Base-by-base conservation (phyloP, 1,140 invertebrate genomes). In the Trichomalopsis sarcophagae region DNA sequence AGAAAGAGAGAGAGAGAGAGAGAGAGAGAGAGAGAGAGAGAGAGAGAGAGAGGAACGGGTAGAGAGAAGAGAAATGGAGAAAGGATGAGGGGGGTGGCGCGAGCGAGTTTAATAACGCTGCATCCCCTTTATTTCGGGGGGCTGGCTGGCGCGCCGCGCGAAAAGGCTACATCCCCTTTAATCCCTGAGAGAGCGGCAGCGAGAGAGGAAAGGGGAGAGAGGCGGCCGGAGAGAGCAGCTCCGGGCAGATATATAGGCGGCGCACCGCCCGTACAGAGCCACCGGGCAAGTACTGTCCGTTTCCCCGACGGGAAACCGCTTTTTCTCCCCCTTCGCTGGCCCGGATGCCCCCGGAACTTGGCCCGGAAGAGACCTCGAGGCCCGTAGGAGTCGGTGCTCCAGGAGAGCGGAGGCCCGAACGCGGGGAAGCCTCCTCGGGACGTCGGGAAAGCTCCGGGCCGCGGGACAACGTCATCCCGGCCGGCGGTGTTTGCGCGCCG, bases 81-180 rank as follows among this genome's bases (percentile, higher is more conserved):
- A 87, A 85, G 78, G 87, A 79, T 79, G 83, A 83, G 84, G 82
- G 82, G 69, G 82, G 79, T 80, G 78, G 73, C 86, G 82, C 84
- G 30, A 50, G 50, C 84, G 87, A 80, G 78, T 88, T 91, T 91
- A 91, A 92, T 92, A 91, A 90, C 88, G 90, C 88, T 81, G 87
- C 88, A 92, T 91, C 91, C 91, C 90, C 91, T 92, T 92, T 92
- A 92, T 89, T 90, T 86, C 87, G 86, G 90, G 91, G 89, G 88
- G 87, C 6, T 62, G 55, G 17, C 55, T 62, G 55, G 68, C 68
- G 68, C 87, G 87, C 88, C 89, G 87, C 87, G 77, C 55, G 47
- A 23, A 55, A 90, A 88, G 88, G 88, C 87, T 87, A 87, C 88
- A 91, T 92, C 90, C 89, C 86, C 91, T 92, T 92, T 91, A 92